These are phyloP conservation scores for Callimorpha dominula DNA, from an alignment of 2,888 invertebrate genomes.

Conservation along the genomic window DNA sequence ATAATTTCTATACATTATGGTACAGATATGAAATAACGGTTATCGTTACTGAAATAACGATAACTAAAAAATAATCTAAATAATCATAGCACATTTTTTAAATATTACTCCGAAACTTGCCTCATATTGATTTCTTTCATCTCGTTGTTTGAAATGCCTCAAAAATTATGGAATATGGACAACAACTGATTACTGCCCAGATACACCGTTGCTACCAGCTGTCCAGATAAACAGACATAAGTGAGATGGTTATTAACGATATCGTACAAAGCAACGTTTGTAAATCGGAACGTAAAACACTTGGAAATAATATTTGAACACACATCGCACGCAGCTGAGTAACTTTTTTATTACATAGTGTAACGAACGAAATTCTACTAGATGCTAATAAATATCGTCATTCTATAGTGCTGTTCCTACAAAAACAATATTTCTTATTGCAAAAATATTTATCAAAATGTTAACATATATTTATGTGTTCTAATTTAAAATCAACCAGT, in stretches of 20 bases:
- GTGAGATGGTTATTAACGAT: background rate
- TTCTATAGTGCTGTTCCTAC: background rate
- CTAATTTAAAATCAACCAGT: background rate
- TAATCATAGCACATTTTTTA: background rate
- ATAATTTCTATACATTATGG: constrained; percentile 19
- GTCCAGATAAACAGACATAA: background rate
- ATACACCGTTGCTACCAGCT: background rate
- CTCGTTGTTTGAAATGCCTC: background rate
- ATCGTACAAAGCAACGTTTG: background rate
- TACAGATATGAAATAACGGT: constrained; percentile 7
- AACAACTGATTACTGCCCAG: background rate
- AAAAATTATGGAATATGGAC: background rate
- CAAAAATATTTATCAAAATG: background rate
- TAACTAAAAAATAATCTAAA: background rate
- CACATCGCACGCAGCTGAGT: background rate
- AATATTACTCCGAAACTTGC: too few species aligned
- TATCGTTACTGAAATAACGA: background rate
- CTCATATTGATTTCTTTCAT: background rate
- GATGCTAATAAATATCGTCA: too few species aligned
- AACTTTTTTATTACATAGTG: too few species aligned
- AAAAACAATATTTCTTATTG: background rate
- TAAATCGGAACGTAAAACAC: background rate
- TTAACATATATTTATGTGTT: too few species aligned
- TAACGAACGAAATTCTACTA: too few species aligned
- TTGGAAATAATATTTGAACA: background rate